Conservation (phyloP, 2,797 vertebrate species). For the Cynodonichthys magdalenae region DNA sequence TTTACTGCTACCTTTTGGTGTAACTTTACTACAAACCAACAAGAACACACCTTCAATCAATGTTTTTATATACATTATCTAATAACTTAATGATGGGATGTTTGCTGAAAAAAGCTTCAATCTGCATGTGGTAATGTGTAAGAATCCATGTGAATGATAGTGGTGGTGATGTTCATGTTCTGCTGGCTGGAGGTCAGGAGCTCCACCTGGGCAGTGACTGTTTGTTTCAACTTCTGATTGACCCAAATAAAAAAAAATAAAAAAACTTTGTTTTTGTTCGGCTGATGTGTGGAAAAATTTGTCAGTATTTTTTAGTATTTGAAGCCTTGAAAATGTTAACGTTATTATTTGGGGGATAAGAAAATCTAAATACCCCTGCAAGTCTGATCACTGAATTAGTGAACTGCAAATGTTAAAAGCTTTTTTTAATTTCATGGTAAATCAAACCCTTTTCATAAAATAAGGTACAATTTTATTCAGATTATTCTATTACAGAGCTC, state of each 20-base stretch:
- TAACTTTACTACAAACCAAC: background rate
- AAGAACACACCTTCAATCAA: background rate
- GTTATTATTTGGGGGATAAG: no score
- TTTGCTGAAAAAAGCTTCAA: conserved; percentile 35
- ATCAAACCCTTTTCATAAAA: no score
- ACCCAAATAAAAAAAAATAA: conserved; percentile 61
- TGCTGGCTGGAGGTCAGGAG: conserved; percentile 4
- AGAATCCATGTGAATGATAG: conserved; percentile 27
- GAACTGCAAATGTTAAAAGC: no score
- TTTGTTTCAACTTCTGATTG: conserved; percentile 58
- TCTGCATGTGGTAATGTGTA: conserved; percentile 69
- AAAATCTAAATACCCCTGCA: no score
- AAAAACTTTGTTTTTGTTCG: conserved; percentile 30
- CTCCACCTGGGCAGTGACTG: conserved; percentile 28
- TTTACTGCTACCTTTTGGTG: background rate
- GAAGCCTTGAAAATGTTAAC: no score
- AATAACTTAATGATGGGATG: background rate
- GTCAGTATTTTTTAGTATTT: no score
- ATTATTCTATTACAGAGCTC: no score
- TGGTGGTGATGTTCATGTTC: conserved; percentile 45
- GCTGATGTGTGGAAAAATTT: background rate
- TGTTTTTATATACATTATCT: conserved; percentile 25
- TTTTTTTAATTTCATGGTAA: no score
- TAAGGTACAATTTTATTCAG: no score
- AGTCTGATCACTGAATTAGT: no score